Evolutionary conservation across 2,797 vertebrate genomes (phyloP).

Genomic region (Rhabdophis nuchalis): DNA sequence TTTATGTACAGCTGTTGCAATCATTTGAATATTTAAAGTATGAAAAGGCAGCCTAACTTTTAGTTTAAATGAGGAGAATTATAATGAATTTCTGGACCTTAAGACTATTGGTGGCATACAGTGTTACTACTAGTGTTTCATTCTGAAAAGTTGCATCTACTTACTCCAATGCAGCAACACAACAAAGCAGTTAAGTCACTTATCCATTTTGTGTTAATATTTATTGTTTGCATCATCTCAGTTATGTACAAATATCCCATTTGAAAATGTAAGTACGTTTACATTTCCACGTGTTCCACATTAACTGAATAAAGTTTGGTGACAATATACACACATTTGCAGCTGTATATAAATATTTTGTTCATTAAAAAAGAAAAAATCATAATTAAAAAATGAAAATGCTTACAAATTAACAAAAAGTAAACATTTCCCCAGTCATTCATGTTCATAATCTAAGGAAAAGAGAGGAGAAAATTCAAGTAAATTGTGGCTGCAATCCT

Average conservation of each 20-base stretch:
- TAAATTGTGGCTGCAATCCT: conserved; percentile 53
- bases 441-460: conserved; percentile 73
- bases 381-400: conserved; percentile 82
- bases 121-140: not conserved
- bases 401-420: conserved; percentile 86
- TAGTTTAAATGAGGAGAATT: not conserved
- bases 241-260: conserved; percentile 91
- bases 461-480: conserved; percentile 74
- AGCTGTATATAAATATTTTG: conserved; percentile 83
- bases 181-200: conserved; percentile 43
- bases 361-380: conserved; percentile 83
- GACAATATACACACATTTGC: conserved; percentile 81
- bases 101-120: not conserved
- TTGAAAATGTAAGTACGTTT: conserved; percentile 81
- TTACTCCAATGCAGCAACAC: conserved; percentile 1
- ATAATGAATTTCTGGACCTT: not conserved
- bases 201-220: conserved; percentile 67
- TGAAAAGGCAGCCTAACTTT: not conserved
- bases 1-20: not conserved
- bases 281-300: conserved; percentile 77
- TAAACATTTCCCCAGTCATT: conserved; percentile 80
- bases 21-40: not conserved
- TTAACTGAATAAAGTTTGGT: conserved; percentile 82
- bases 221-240: conserved; percentile 84
- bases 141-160: not conserved